phyloP scores from a whole-genome alignment of 2,888 invertebrate species.

The Byasa hedistus region DNA sequence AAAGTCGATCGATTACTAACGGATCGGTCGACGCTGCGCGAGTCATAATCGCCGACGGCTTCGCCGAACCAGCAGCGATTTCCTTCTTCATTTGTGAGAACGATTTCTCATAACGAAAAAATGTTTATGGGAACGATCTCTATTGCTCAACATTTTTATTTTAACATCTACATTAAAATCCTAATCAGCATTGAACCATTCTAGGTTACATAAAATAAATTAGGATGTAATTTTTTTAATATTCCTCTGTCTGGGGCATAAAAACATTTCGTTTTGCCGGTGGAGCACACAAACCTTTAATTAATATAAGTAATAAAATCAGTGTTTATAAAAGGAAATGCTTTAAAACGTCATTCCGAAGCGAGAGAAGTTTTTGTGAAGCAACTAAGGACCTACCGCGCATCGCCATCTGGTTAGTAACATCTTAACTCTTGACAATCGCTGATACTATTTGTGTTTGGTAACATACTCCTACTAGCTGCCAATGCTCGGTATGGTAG shows the following conservation, averaged over 20 bases:
- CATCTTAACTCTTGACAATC: slow-evolving; percentile 67
- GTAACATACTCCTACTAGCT: slow-evolving; percentile 23
- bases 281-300: too few species aligned
- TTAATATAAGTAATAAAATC: background rate
- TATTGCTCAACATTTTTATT: background rate
- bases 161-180: background rate
- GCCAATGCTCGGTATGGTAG: background rate
- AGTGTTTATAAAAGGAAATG: slow-evolving; percentile 17
- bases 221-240: too few species aligned
- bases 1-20: slow-evolving; percentile 79
- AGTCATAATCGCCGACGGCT: slow-evolving; percentile 70
- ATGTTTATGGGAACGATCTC: slow-evolving; percentile 40
- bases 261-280: too few species aligned
- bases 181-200: background rate
- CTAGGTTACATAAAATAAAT: too few species aligned
- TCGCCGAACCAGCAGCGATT: slow-evolving; percentile 72
- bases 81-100: slow-evolving; percentile 75
- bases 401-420: slow-evolving; percentile 74
- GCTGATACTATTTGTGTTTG: slow-evolving; percentile 57
- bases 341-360: slow-evolving; percentile 32
- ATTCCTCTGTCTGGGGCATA: too few species aligned
- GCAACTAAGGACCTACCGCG: slow-evolving; percentile 62
- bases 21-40: slow-evolving; percentile 76
- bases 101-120: slow-evolving; percentile 55
- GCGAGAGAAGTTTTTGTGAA: slow-evolving; percentile 50